These are phyloP conservation scores for Poecilia latipinna DNA, from an alignment of 2,113 vertebrate genomes.

Conservation along the genomic window DNA sequence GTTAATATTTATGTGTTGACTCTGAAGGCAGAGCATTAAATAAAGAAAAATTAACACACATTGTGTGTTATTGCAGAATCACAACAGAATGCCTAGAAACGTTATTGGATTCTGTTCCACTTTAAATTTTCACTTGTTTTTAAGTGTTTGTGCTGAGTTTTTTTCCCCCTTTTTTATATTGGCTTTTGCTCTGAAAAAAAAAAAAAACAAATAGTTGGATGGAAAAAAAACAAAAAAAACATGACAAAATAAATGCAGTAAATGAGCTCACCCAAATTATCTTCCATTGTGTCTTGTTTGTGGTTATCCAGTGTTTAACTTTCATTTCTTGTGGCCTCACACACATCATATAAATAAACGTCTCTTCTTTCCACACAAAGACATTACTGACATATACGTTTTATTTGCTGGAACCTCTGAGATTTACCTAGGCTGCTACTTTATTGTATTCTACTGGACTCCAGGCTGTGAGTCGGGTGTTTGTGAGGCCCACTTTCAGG, in stretches of 20 bases:
- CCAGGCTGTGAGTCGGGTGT: slow-evolving; percentile 46
- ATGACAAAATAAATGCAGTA: neutral
- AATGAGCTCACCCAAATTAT: neutral
- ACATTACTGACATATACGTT: neutral
- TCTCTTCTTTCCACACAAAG: neutral
- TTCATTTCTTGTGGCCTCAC: neutral
- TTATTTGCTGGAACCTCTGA: neutral
- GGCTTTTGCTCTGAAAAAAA: too few relatives aligned
- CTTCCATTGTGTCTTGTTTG: neutral
- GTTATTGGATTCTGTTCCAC: too few relatives aligned
- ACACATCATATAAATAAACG: slow-evolving; percentile 1
- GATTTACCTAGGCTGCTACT: slow-evolving; percentile 8
- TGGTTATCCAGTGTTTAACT: neutral
- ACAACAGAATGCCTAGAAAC: too few relatives aligned
- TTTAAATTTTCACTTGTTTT: too few relatives aligned
- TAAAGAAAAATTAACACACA: too few relatives aligned
- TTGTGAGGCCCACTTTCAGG: slow-evolving; percentile 57
- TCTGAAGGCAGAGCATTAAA: too few relatives aligned
- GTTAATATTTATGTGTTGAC: too few relatives aligned
- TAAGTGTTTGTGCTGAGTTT: too few relatives aligned
- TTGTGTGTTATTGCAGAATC: too few relatives aligned
- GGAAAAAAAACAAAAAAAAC: neutral
- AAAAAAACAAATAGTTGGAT: too few relatives aligned
- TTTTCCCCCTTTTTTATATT: too few relatives aligned
- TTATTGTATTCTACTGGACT: slow-evolving; percentile 49